phyloP scores from a whole-genome alignment of 2,797 vertebrate species.

The Varecia variegata region DNA sequence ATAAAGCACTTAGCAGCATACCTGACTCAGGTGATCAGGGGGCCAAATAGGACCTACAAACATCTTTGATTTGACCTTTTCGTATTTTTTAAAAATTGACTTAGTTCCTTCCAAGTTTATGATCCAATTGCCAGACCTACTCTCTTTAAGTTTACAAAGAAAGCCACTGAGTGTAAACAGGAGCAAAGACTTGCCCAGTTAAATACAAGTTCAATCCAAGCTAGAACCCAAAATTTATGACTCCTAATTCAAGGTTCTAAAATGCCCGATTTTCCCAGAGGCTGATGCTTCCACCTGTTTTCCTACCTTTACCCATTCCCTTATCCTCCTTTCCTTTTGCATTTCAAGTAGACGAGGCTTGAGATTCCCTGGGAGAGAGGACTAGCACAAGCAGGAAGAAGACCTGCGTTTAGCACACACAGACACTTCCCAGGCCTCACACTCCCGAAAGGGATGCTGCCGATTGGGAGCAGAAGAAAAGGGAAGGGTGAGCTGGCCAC shows the following conservation, averaged over 20 bases:
- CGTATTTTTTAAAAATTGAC: neutral
- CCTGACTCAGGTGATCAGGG: neutral
- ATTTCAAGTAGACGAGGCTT: neutral
- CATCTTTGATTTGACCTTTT: neutral
- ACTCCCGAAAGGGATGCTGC: neutral
- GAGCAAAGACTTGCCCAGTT: neutral
- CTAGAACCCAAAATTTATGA: neutral
- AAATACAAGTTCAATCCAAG: neutral
- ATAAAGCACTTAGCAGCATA: neutral
- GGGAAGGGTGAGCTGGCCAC: neutral
- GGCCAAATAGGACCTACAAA: neutral
- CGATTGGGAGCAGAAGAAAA: neutral
- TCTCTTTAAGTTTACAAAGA: neutral
- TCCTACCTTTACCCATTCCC: neutral
- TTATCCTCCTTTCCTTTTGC: neutral
- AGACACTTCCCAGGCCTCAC: neutral
- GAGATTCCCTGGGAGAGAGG: neutral
- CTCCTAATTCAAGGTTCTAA: neutral
- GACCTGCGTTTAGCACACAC: neutral
- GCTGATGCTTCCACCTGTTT: neutral
- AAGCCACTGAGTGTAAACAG: neutral
- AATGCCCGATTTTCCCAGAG: neutral
- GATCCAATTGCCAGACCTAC: neutral
- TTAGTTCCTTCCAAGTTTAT: neutral
- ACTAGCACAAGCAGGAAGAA: neutral